These are phyloP conservation scores for Ametastegia equiseti DNA, from an alignment of 2,888 invertebrate genomes.

Conservation along the genomic window DNA sequence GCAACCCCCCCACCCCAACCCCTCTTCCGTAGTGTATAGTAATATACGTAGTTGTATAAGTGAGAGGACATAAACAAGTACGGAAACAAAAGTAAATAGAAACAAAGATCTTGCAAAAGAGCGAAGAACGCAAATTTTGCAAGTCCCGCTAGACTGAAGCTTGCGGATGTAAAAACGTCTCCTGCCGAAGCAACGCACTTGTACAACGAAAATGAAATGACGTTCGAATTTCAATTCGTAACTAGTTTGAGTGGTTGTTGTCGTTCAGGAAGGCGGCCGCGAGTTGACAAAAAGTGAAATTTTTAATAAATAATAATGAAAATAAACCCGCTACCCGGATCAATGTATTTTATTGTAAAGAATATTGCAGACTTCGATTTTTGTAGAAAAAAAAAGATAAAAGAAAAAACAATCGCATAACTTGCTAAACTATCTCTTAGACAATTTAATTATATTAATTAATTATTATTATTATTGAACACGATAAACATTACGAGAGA, in stretches of 20 bases:
- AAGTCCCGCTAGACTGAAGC: conserved; percentile 66
- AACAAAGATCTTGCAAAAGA: conserved; percentile 32
- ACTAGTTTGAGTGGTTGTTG: conserved; percentile 58
- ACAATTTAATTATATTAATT: conserved; percentile 62
- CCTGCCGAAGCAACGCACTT: conserved; percentile 57
- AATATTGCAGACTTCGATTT: conserved; percentile 66
- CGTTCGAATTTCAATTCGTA: conserved; percentile 55
- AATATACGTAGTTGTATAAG: conserved; percentile 46
- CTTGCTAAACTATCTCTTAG: conserved; percentile 61
- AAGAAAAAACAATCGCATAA: conserved; percentile 56
- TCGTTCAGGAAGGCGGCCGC: conserved; percentile 54
- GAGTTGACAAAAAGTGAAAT: conserved; percentile 60
- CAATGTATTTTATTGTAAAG: conserved; percentile 73
- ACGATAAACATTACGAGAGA: conserved; percentile 48
- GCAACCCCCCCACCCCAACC: conserved; percentile 36
- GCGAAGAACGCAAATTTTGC: conserved; percentile 46
- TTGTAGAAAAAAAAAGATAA: conserved; percentile 64
- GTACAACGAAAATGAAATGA: conserved; percentile 41
- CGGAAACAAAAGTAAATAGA: conserved; percentile 29
- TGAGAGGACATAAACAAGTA: conserved; percentile 42
- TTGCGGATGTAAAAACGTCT: conserved; percentile 54
- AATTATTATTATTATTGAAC: conserved; percentile 62
- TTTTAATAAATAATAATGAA: conserved; percentile 43
- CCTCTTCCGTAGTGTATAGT: conserved; percentile 46
- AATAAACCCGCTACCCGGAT: conserved; percentile 61